Conservation (phyloP, 2,888 invertebrate genomes). For the Epicampocera succincta region DNA sequence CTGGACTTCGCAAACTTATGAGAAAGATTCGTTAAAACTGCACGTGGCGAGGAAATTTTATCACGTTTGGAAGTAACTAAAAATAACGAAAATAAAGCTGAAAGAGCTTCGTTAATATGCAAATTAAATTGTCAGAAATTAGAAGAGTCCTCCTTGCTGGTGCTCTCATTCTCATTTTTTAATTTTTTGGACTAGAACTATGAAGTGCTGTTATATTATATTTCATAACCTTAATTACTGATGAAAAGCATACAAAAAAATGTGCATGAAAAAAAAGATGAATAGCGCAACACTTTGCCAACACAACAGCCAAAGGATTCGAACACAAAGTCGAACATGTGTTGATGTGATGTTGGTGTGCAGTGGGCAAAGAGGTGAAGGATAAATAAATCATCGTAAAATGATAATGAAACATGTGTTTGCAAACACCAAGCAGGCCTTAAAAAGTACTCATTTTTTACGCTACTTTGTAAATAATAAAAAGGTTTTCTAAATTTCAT, state of each 20-base stretch:
- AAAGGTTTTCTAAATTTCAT: no score
- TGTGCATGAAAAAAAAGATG: not conserved
- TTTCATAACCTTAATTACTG: slow-evolving; percentile 50
- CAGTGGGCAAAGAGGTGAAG: slow-evolving; percentile 29
- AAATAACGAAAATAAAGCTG: no score
- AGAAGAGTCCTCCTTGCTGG: not conserved
- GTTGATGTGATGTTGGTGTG: not conserved
- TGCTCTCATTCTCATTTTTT: slow-evolving; percentile 2
- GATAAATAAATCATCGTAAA: slow-evolving; percentile 24
- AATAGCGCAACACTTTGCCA: slow-evolving; percentile 9
- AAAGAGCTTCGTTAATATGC: slow-evolving; percentile 29
- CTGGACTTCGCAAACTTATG: no score
- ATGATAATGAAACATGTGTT: slow-evolving; percentile 39
- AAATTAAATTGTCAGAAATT: slow-evolving; percentile 29
- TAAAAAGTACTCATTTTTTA: not conserved
- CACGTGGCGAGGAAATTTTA: no score
- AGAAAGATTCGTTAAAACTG: no score
- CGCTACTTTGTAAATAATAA: not conserved
- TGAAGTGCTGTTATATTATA: slow-evolving; percentile 23
- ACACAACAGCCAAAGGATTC: not conserved
- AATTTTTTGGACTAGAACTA: slow-evolving; percentile 14
- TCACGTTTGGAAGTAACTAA: no score
- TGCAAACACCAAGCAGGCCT: not conserved
- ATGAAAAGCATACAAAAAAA: not conserved
- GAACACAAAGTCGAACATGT: not conserved